Base-by-base conservation (phyloP, 2,113 vertebrate genomes). In the Cryptoleucopteryx plumbea region DNA sequence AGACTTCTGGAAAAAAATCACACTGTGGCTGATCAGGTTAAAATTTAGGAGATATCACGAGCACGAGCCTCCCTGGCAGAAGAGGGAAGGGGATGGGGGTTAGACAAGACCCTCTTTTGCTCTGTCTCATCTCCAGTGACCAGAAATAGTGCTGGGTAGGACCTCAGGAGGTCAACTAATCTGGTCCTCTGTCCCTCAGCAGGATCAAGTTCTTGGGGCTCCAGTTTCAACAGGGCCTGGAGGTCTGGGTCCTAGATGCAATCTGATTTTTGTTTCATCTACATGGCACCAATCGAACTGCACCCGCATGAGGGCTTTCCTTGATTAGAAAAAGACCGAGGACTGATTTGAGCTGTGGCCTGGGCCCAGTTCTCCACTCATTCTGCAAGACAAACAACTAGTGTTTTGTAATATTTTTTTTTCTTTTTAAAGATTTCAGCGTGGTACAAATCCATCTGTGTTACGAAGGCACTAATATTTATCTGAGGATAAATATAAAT, bases 81-180 rank as follows among this genome's bases (percentile, higher is more conserved):
- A 70, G 25, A 13, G 27, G 68, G 58, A 80, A 91, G 40, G 78
- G 36, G 36, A 18, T 10, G 53, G 32, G 78, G 25, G 38, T 48
- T 42, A 77, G 48, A 13, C 43, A 58, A 48, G 66, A 22, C 12
- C 52, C 34, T 22, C n/a, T 38, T 53, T 55, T 63, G 86, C 73
- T 86, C 40, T n/a, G n/a, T 42, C 26, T 34, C 32, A 18, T 59
- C 70, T 58, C 50, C 79, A 50, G 2, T 3, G 50, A 21, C 74
- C 70, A 89, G 43, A 78, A 89, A 92, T 75, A 93, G 93, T 22
- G n/a, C 85, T 75, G 79, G 61, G 53, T 55, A 79, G 75, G 74
- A 62, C 74, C 81, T 86, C 58, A 12, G 0, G 42, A 53, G 75
- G 67, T 58, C 68, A 82, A 5, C 48, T 93, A 7, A 81, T 50